Evolutionary conservation across 2,888 invertebrate genomes (phyloP).

Genomic region (Osedax fenrisi): DNA sequence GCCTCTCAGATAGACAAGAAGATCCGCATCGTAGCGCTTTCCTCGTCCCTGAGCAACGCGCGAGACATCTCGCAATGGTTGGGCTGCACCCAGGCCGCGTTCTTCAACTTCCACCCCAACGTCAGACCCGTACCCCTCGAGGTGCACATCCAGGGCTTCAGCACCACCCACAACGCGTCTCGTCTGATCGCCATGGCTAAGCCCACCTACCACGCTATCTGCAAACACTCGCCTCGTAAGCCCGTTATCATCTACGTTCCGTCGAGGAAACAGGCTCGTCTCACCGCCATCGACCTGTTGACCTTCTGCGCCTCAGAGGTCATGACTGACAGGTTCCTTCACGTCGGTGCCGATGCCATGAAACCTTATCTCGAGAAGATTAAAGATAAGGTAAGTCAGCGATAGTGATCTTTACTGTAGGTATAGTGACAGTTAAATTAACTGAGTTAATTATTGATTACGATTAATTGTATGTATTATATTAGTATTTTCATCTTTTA

Average conservation of each 20-base stretch:
- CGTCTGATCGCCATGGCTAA: constrained; percentile 93
- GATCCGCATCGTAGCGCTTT: constrained; percentile 82
- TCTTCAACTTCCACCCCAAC: constrained; percentile 97
- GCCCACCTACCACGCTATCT: constrained; percentile 83
- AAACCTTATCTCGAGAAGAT: constrained; percentile 76
- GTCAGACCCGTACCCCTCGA: constrained; percentile 87
- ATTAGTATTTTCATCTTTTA: too few species aligned
- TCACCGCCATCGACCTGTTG: constrained; percentile 88
- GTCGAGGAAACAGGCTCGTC: constrained; percentile 72
- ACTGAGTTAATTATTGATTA: too few species aligned
- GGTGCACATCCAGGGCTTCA: constrained; percentile 80
- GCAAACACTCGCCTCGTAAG: constrained; percentile 53
- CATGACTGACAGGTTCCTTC: constrained; percentile 74
- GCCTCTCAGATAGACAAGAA: constrained; percentile 68
- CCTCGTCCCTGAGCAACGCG: constrained; percentile 84
- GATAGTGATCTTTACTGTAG: too few species aligned
- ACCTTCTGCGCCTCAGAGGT: constrained; percentile 83
- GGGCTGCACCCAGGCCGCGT: constrained; percentile 78
- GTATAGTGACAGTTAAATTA: too few species aligned
- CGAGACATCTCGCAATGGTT: constrained; percentile 90
- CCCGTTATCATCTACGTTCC: constrained; percentile 51
- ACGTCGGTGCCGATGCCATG: constrained; percentile 66
- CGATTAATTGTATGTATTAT: too few species aligned
- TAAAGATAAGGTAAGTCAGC: constrained; percentile 71
- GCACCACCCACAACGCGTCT: constrained; percentile 90